These are phyloP conservation scores for Andrena chrysosceles DNA, from an alignment of 2,888 invertebrate genomes.

Conservation along the genomic window DNA sequence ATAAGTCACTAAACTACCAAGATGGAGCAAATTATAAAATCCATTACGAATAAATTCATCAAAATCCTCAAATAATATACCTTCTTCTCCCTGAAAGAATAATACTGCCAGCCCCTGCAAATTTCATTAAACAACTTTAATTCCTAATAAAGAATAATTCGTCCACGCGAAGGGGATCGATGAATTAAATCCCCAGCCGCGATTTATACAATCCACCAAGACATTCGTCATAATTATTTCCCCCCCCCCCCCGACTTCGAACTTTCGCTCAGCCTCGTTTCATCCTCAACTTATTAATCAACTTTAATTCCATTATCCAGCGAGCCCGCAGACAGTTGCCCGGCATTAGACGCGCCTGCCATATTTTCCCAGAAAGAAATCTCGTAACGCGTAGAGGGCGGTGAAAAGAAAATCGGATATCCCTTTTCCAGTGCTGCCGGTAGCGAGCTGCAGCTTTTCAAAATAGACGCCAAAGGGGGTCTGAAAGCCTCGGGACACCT, in stretches of 20 bases:
- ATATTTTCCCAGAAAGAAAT: neutral
- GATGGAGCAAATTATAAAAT: neutral
- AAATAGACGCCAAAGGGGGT: constrained; percentile 39
- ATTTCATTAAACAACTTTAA: constrained; percentile 28
- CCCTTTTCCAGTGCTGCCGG: constrained; percentile 27
- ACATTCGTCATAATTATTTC: constrained; percentile 51
- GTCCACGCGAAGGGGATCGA: constrained; percentile 17
- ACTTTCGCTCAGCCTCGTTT: constrained; percentile 11
- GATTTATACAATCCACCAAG: constrained; percentile 2
- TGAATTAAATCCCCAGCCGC: constrained; percentile 7
- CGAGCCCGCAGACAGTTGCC: neutral
- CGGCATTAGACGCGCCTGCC: neutral
- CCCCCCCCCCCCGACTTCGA: constrained; percentile 1
- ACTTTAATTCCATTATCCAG: constrained; percentile 42
- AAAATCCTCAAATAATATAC: constrained; percentile 2
- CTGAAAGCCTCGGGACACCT: constrained; percentile 35
- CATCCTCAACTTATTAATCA: constrained; percentile 40
- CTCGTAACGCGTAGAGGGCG: constrained; percentile 7
- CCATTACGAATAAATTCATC: constrained; percentile 5
- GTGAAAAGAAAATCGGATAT: constrained; percentile 56
- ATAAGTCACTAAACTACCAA: neutral
- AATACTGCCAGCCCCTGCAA: neutral
- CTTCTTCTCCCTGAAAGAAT: neutral
- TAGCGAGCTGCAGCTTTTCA: constrained; percentile 20
- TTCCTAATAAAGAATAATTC: constrained; percentile 27